Evolutionary conservation across 2,888 invertebrate genomes (phyloP), one percentile per base, ranked within the genome.

Genomic region (Eilema depressum): DNA sequence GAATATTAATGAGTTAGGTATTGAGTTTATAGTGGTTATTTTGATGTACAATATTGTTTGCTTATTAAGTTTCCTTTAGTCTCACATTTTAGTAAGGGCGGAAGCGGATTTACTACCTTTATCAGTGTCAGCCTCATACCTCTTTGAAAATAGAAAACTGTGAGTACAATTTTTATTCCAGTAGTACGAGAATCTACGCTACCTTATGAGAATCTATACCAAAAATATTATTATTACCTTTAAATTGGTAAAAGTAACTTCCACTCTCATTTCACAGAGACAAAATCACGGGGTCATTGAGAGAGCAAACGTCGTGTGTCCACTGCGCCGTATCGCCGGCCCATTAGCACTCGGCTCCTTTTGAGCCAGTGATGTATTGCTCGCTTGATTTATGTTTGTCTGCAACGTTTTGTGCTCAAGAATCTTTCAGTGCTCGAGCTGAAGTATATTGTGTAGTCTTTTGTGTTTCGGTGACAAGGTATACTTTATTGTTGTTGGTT

Each of bases 351-450:
- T 62, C 68, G 69, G 80, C 81, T 82, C 76, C 77, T 77, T 82
- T 85, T 80, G 81, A 83, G 69, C 80, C 76, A 66, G 81, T 88
- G 88, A 88, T 88, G 88, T 88, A 88, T 82, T 71, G 80, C 83
- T 69, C 78, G 63, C 82, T 81, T 88, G 88, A 89, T 88, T 88
- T 88, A 89, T 86, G 81, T 80, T 69, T 77, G 78, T 77, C 73
- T 75, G 75, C 77, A 75, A 72, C 74, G 70, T 76, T 80, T 80
- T 81, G 73, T 81, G 69, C 70, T 76, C 69, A 74, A 68, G 73
- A 73, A 66, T 41, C 72, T 67, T 70, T 78, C 73, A 70, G 63
- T 73, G 74, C 72, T 70, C 74, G 68, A 37, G 59, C 30, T 74
- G 74, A 75, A 69, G 73, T 77, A 65, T 65, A 71, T 74, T 74